Conservation (phyloP, 2,797 vertebrate genomes). For the Eulemur rubriventer region DNA sequence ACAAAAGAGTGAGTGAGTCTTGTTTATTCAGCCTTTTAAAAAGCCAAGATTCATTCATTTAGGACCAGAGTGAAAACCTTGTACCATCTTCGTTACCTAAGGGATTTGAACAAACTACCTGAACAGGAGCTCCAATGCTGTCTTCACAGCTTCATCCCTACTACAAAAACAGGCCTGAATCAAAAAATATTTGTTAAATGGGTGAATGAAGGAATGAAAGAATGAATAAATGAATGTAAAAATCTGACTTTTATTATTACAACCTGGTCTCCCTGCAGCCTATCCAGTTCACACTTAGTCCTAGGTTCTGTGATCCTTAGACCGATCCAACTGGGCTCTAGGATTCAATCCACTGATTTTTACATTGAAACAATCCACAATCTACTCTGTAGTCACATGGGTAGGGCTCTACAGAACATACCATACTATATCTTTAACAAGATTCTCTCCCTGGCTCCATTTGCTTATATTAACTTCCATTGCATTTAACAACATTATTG, state of each 20-base stretch:
- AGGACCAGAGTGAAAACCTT: not conserved
- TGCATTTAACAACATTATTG: not conserved
- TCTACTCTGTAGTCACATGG: not conserved
- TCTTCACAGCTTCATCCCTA: not conserved
- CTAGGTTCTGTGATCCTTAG: not conserved
- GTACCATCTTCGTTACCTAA: not conserved
- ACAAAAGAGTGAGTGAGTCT: not conserved
- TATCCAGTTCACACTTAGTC: not conserved
- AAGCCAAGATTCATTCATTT: not conserved
- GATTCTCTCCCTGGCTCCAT: not conserved
- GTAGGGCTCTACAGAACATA: not conserved
- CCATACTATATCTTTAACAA: not conserved
- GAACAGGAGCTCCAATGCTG: not conserved
- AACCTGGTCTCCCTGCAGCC: not conserved
- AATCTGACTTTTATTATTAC: not conserved
- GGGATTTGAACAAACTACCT: not conserved
- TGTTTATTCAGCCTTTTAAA: not conserved
- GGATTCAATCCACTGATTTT: not conserved
- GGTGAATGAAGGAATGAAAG: not conserved
- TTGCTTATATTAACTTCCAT: not conserved
- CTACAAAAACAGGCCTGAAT: not conserved
- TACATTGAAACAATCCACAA: not conserved
- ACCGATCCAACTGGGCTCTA: not conserved
- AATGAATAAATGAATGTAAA: constrained; percentile 15
- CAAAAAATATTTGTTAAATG: not conserved